These are phyloP conservation scores for Bursaphelenchus okinawaensis DNA, from an alignment of 2,888 invertebrate genomes.

Conservation along the genomic window DNA sequence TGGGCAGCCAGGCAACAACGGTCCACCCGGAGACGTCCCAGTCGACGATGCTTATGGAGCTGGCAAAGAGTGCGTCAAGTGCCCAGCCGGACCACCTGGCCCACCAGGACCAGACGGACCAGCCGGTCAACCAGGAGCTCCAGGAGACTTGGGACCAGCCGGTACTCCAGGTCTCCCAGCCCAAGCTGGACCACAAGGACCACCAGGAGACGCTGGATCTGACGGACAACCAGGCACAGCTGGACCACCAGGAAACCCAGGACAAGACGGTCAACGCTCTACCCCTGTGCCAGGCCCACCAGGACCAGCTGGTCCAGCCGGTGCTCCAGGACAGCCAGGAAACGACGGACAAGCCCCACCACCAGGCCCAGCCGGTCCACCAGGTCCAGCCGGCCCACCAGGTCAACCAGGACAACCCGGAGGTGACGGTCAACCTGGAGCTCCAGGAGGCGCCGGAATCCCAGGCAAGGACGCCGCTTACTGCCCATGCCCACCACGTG, in stretches of 20 bases:
- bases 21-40: slow-evolving; percentile 15
- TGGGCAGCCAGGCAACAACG: slow-evolving; percentile 41
- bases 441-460: background rate
- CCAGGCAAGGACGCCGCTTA: background rate
- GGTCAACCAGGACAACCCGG: background rate
- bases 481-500: background rate
- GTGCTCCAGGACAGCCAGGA: slow-evolving; percentile 9
- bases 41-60: background rate
- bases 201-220: slow-evolving; percentile 22
- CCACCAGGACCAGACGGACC: slow-evolving; percentile 15
- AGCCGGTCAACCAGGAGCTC: slow-evolving; percentile 12
- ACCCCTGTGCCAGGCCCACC: background rate
- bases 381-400: background rate
- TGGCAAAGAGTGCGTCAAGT: slow-evolving; percentile 28
- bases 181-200: slow-evolving; percentile 11
- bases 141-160: slow-evolving; percentile 9
- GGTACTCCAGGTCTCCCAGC: slow-evolving; percentile 8
- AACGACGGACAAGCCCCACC: background rate
- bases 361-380: slow-evolving; percentile 6
- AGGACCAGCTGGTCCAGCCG: slow-evolving; percentile 5
- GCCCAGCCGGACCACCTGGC: slow-evolving; percentile 28
- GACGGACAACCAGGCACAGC: slow-evolving; percentile 1
- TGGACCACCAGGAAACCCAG: background rate
- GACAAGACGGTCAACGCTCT: background rate
- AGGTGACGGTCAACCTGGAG: background rate